Base-by-base conservation (phyloP, 1,140 invertebrate species). In the Macrobrachium nipponense region DNA sequence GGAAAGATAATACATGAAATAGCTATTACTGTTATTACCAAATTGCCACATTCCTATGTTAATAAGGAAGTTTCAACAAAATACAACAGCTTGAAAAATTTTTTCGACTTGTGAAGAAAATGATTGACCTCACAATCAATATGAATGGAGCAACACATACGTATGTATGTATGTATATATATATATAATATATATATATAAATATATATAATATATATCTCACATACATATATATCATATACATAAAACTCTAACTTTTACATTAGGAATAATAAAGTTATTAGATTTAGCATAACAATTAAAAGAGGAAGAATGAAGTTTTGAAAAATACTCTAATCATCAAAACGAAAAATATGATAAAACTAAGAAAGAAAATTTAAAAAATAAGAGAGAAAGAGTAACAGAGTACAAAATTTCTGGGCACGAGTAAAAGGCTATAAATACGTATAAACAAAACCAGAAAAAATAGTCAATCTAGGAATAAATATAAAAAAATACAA, bases 181-280 rank as follows among this genome's bases (percentile, higher is more conserved):
- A 73, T 73, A 44, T 73, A 73, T 73, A 44, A 44, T 73, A 68
- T 70, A 70, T 70, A 70, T 70, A 70, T 70, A 70, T 70, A 70
- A 36, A 70, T 70, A 70, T 70, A 70, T 70, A 70, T 70, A 70
- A 70, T 70, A 70, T 70, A 70, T 70, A 70, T 70, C n/a, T n/a
- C n/a, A n/a, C n/a, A 70, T 70, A 70, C 27, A 70, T 70, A 70
- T 70, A 70, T 70, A 70, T 70, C n/a, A 70, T 70, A 70, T 70
- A 70, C 20, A 70, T 70, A 70, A 27, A 70, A 14, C 23, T 23
- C 23, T 20, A 66, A 8, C 0, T 66, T 5, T 66, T 17, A 17
- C 23, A 27, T 20, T 14, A 36, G 1, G 2, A 73, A 73, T 73
- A 43, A 36, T 36, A 36, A 11, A 36, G 27, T 23, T 23, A 73